Evolutionary conservation across 2,113 vertebrate genomes (phyloP).

Genomic region (Ptychochromis oligacanthus): DNA sequence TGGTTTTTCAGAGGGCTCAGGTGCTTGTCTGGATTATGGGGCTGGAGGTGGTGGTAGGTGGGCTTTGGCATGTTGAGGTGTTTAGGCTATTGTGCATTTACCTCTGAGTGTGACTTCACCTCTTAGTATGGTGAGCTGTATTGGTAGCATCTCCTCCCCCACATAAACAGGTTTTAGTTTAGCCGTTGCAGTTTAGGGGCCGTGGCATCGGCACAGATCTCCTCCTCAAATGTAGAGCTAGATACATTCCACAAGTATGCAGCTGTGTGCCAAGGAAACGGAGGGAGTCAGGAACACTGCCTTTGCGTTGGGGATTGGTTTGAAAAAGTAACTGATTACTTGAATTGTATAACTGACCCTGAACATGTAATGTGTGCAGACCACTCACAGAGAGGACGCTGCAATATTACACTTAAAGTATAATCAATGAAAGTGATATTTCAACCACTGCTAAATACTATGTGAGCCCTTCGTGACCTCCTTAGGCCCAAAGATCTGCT

Average conservation of each 20-base stretch:
- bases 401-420: background rate
- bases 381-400: background rate
- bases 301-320: background rate
- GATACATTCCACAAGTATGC: rapidly evolving
- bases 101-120: background rate
- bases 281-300: background rate
- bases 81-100: background rate
- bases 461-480: background rate
- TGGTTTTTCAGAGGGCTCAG: background rate
- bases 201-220: background rate
- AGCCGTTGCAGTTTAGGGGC: background rate
- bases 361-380: background rate
- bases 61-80: background rate
- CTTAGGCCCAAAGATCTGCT: background rate
- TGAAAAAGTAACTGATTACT: background rate
- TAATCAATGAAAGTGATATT: background rate
- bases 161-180: background rate
- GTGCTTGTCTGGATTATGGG: background rate
- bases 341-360: background rate
- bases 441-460: background rate
- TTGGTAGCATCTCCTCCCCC: background rate
- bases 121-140: background rate
- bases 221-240: background rate
- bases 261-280: too few species aligned
- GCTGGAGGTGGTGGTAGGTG: too few species aligned